phyloP scores from a whole-genome alignment of 2,113 vertebrate genomes.

The Phalacrocorax aristotelis region DNA sequence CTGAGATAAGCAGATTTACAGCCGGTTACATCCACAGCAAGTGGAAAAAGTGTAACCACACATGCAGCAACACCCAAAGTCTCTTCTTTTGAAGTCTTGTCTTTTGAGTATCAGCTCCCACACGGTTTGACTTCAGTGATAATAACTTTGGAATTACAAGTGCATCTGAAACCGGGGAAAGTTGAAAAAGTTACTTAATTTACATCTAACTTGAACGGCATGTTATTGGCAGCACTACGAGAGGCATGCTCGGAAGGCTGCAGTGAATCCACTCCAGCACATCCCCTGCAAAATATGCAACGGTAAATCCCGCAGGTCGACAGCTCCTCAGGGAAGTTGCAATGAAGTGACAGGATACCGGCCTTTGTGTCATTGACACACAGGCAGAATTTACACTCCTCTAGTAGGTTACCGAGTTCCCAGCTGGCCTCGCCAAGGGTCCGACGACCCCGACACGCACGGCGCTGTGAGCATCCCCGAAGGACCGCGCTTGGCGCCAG shows the following conservation, averaged over 20 bases:
- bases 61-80: not conserved
- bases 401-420: rapidly evolving
- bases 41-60: not conserved
- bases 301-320: not conserved
- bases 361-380: rapidly evolving
- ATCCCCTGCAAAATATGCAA: not conserved
- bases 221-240: not conserved
- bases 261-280: not conserved
- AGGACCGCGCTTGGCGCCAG: not conserved
- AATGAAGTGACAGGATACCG: rapidly evolving
- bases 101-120: not conserved
- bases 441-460: rapidly evolving
- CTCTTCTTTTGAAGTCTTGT: not conserved
- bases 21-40: not conserved
- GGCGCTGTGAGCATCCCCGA: rapidly evolving
- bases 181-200: not conserved
- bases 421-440: not conserved
- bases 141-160: not conserved
- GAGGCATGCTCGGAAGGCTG: rapidly evolving
- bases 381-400: rapidly evolving
- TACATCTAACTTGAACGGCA: not conserved
- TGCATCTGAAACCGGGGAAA: not conserved
- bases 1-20: not conserved
- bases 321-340: rapidly evolving
- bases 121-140: not conserved